phyloP scores from a whole-genome alignment of 2,888 invertebrate species.

The Agrotis clavis region DNA sequence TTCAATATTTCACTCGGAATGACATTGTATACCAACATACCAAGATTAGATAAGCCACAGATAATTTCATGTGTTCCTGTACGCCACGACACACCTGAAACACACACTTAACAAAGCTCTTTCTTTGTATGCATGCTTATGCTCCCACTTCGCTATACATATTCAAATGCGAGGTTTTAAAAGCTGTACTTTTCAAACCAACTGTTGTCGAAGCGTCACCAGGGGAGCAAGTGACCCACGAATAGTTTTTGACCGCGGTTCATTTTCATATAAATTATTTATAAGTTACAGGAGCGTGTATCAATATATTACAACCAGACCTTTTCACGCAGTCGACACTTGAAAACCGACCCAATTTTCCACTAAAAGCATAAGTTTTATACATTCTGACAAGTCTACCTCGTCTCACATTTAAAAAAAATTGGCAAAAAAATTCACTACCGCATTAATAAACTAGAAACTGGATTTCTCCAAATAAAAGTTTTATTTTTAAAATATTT shows the following conservation, averaged over 20 bases:
- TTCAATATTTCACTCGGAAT: conserved; percentile 72
- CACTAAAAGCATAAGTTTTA: conserved; percentile 34
- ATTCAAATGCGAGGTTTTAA: conserved; percentile 65
- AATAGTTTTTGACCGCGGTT: conserved; percentile 51
- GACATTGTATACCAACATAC: conserved; percentile 74
- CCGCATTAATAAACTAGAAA: conserved; percentile 22
- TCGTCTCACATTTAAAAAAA: conserved; percentile 34
- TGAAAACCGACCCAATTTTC: conserved; percentile 25
- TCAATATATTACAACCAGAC: conserved; percentile 50
- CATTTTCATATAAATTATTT: conserved; percentile 52
- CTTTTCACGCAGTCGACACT: conserved; percentile 19
- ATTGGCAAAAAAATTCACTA: conserved; percentile 17
- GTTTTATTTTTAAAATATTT: not conserved
- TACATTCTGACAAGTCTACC: conserved; percentile 16
- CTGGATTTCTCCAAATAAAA: not conserved
- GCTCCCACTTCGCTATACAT: conserved; percentile 63
- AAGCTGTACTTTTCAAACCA: conserved; percentile 47
- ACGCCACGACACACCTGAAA: conserved; percentile 67
- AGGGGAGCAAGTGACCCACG: conserved; percentile 51
- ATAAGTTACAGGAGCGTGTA: conserved; percentile 31
- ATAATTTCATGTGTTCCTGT: conserved; percentile 68
- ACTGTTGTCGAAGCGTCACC: conserved; percentile 48
- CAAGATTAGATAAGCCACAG: conserved; percentile 79
- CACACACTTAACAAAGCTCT: conserved; percentile 68
- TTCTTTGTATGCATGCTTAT: conserved; percentile 67